These are phyloP conservation scores for Phrynosoma blainvillii DNA, from an alignment of 2,113 vertebrate genomes.

Conservation along the genomic window DNA sequence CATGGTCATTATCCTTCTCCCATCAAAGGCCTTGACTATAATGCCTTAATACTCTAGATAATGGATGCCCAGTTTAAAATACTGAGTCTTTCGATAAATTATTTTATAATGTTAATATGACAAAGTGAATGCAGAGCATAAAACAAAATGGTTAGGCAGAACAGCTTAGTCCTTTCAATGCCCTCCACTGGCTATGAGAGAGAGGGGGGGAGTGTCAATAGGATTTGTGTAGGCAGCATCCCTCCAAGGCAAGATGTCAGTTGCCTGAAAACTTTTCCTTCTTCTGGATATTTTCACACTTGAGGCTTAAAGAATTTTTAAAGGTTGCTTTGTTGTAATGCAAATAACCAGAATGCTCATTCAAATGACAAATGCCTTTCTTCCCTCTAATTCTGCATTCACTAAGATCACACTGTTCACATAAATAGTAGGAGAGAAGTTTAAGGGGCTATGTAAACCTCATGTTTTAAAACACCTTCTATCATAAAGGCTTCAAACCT, in stretches of 20 bases:
- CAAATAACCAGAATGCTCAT: slow-evolving; percentile 1
- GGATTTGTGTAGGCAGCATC: background rate
- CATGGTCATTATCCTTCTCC: background rate
- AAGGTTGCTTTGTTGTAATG: slow-evolving; percentile 2
- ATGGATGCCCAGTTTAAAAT: background rate
- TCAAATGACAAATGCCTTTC: slow-evolving; percentile 6
- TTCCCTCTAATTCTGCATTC: background rate
- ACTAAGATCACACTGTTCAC: background rate
- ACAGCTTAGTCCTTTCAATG: background rate
- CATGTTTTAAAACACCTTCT: background rate
- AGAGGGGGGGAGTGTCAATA: background rate
- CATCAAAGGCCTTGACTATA: background rate
- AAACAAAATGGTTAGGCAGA: accelerated
- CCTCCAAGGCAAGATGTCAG: background rate
- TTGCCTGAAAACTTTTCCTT: background rate
- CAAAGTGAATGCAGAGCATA: background rate
- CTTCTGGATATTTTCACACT: background rate
- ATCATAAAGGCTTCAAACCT: background rate
- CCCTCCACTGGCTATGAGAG: background rate
- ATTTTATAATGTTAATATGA: background rate
- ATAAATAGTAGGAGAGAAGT: background rate
- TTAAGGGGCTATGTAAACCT: background rate
- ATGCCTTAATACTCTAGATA: slow-evolving; percentile 7
- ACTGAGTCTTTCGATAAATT: background rate
- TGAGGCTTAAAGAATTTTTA: slow-evolving; percentile 5